Conservation (phyloP, 2,888 invertebrate species). For the Dicycla oo region DNA sequence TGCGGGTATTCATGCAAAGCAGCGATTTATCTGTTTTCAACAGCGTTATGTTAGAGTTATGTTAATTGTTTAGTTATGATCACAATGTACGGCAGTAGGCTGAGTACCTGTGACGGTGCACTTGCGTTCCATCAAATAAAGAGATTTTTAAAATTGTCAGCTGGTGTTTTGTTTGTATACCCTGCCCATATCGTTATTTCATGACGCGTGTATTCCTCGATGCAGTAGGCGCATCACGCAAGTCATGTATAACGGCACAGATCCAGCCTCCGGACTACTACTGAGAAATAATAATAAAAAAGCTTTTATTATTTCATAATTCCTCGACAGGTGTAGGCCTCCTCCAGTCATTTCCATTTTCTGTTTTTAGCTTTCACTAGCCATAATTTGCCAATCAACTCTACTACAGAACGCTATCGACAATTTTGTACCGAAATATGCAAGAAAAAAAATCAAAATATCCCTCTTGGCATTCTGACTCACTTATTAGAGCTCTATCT, state of each 20-base stretch:
- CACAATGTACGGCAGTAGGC: conserved; percentile 70
- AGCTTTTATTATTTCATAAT: too few relatives aligned
- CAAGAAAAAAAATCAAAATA: too few relatives aligned
- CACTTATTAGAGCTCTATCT: too few relatives aligned
- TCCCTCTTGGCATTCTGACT: too few relatives aligned
- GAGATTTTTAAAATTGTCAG: conserved; percentile 78
- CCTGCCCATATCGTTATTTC: background rate
- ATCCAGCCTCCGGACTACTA: background rate
- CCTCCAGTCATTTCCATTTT: too few relatives aligned
- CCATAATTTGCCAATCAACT: too few relatives aligned
- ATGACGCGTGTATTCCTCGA: too few relatives aligned
- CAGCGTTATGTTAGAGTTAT: conserved; percentile 25
- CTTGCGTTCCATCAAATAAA: conserved; percentile 85
- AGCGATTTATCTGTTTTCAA: conserved; percentile 16
- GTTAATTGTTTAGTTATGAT: conserved; percentile 52
- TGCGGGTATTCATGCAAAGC: too few relatives aligned
- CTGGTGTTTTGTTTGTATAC: conserved; percentile 49
- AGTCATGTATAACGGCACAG: background rate
- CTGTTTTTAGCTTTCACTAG: too few relatives aligned
- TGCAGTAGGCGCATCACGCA: background rate
- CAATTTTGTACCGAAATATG: too few relatives aligned
- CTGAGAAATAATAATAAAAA: background rate
- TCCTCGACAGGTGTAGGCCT: too few relatives aligned
- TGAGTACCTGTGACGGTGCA: conserved; percentile 76
- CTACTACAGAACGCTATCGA: too few relatives aligned